These are phyloP conservation scores for Heliconius cydno DNA, from an alignment of 2,888 invertebrate species.

Conservation along the genomic window DNA sequence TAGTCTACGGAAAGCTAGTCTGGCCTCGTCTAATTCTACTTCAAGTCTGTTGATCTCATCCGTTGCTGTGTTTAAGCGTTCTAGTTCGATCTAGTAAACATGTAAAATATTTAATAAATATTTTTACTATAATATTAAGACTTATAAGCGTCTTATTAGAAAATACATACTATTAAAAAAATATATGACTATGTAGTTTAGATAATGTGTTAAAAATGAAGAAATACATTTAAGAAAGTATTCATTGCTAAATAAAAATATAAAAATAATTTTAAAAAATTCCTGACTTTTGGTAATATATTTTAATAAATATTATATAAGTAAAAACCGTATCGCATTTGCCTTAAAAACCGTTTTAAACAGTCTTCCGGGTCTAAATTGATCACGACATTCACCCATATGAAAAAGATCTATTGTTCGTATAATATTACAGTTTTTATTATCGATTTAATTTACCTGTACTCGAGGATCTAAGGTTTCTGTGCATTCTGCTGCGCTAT, in stretches of 20 bases:
- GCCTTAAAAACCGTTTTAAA: slow-evolving; percentile 10
- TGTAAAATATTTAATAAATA: slow-evolving; percentile 1
- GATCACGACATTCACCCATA: slow-evolving; percentile 42
- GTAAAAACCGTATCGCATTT: not conserved
- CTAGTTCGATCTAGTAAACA: slow-evolving; percentile 86
- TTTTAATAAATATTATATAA: slow-evolving; percentile 1
- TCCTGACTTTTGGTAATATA: not conserved
- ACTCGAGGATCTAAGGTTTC: slow-evolving; percentile 92
- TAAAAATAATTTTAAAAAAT: not conserved
- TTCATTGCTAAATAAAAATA: not conserved
- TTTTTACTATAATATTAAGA: not conserved
- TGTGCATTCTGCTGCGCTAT: slow-evolving; percentile 83
- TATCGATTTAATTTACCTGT: slow-evolving; percentile 85
- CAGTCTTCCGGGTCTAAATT: slow-evolving; percentile 38
- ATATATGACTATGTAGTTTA: too few species aligned
- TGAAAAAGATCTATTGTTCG: slow-evolving; percentile 44
- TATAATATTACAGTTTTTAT: slow-evolving; percentile 54
- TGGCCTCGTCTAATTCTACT: slow-evolving; percentile 94
- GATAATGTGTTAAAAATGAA: too few species aligned
- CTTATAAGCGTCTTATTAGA: not conserved
- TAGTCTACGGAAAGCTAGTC: slow-evolving; percentile 90
- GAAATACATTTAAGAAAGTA: not conserved
- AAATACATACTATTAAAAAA: too few species aligned
- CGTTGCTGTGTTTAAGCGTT: slow-evolving; percentile 94
- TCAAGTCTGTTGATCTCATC: slow-evolving; percentile 96